Percentiles rank a stretch among this genome's conserved stretches.
phyloP scores from a whole-genome alignment of 2,888 invertebrate genomes.

The Acleris sparsana region DNA sequence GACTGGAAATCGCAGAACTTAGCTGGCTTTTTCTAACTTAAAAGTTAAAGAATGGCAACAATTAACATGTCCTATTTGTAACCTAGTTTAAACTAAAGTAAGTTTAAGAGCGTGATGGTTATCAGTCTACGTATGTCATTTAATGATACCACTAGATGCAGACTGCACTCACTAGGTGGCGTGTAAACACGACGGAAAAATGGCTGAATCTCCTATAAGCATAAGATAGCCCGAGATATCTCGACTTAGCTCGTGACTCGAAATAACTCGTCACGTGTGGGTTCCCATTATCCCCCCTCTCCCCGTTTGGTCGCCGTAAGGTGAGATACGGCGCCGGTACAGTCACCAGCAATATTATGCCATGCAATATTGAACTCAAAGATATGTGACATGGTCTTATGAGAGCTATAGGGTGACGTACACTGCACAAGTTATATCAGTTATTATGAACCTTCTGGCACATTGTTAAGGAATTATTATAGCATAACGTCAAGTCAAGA shows the following conservation, averaged over 20 bases:
- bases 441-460: conserved; percentile 8
- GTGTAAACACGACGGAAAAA: conserved; percentile 24
- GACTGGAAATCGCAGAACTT: too few relatives aligned
- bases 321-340: conserved; percentile 12
- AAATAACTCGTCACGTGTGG: conserved; percentile 15
- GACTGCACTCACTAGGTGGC: conserved; percentile 13
- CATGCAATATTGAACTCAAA: too few relatives aligned
- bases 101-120: background rate
- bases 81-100: background rate
- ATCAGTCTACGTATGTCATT: background rate
- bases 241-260: conserved; percentile 15
- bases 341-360: too few relatives aligned
- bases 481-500: too few relatives aligned
- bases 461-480: too few relatives aligned
- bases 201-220: conserved; percentile 28
- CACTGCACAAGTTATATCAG: conserved; percentile 5
- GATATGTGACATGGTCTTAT: too few relatives aligned
- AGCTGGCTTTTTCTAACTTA: too few relatives aligned
- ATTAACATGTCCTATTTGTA: too few relatives aligned
- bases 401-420: too few relatives aligned
- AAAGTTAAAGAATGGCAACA: too few relatives aligned
- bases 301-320: conserved; percentile 1
- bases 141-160: conserved; percentile 23
- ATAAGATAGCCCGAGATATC: conserved; percentile 19
- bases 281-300: background rate